Conservation (phyloP, 2,888 invertebrate species). For the Apotomis capreana region DNA sequence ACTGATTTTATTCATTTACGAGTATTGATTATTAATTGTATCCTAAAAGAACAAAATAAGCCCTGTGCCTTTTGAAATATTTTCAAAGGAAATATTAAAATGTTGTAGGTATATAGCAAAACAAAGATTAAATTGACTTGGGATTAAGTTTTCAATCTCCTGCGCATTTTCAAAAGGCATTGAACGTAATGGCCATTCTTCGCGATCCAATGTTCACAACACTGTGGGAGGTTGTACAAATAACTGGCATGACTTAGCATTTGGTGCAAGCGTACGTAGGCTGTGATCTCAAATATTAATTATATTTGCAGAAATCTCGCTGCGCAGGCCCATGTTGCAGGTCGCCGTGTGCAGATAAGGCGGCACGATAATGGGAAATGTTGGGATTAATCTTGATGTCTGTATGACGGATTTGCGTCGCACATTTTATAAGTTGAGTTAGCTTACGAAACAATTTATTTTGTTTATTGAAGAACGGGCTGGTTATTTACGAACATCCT, state of each 20-base stretch:
- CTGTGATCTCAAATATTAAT: conserved; percentile 40
- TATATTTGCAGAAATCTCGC: conserved; percentile 41
- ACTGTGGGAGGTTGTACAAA: conserved; percentile 34
- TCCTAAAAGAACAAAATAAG: too few species aligned
- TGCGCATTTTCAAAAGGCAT: too few species aligned
- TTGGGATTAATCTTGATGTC: conserved; percentile 27
- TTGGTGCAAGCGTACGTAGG: conserved; percentile 43
- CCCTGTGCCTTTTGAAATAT: too few species aligned
- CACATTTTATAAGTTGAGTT: neutral
- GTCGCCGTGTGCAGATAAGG: conserved; percentile 25
- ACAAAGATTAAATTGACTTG: too few species aligned
- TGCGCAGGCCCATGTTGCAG: conserved; percentile 32
- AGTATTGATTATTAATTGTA: too few species aligned
- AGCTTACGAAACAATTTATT: neutral
- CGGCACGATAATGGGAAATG: conserved; percentile 32
- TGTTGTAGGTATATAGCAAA: too few species aligned
- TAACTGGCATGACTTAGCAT: conserved; percentile 47
- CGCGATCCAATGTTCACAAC: conserved; percentile 5
- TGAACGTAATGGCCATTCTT: neutral
- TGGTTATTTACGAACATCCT: too few species aligned
- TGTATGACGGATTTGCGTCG: conserved; percentile 6
- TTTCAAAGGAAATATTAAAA: too few species aligned
- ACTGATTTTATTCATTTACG: too few species aligned
- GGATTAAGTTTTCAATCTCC: too few species aligned
- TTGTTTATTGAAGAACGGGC: neutral